Conservation (phyloP, 2,113 vertebrate genomes). For the Ranitomeya imitator region DNA sequence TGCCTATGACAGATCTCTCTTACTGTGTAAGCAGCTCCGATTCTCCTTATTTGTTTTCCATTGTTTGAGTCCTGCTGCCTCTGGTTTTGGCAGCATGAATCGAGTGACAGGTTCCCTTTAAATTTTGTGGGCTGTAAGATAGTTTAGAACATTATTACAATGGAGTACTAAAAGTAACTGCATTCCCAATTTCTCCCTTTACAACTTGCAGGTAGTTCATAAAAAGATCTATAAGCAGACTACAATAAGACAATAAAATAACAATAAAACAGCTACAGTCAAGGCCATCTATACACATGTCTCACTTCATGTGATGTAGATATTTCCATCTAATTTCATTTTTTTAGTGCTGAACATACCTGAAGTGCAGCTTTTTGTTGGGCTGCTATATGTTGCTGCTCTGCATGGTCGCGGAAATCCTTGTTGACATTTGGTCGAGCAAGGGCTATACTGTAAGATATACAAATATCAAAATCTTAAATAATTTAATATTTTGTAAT, state of each 20-base stretch:
- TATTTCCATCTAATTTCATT: neutral
- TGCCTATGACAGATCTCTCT: no score
- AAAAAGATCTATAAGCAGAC: neutral
- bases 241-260: neutral
- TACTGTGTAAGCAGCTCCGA: no score
- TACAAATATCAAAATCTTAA: neutral
- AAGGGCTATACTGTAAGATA: slow-evolving; percentile 78
- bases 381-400: slow-evolving; percentile 95
- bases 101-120: no score
- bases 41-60: no score
- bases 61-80: no score
- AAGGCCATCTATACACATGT: neutral
- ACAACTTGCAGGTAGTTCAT: no score
- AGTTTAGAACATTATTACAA: no score
- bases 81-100: no score
- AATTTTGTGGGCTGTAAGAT: no score
- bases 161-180: no score
- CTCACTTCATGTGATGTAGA: neutral
- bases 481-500: neutral
- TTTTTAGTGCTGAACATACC: slow-evolving; percentile 68
- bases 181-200: no score
- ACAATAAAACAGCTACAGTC: neutral
- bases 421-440: slow-evolving; percentile 82
- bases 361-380: slow-evolving; percentile 96
- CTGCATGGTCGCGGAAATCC: slow-evolving; percentile 91